Evolutionary conservation across 2,113 vertebrate species (phyloP).

Genomic region (Amblyopsis rosae): DNA sequence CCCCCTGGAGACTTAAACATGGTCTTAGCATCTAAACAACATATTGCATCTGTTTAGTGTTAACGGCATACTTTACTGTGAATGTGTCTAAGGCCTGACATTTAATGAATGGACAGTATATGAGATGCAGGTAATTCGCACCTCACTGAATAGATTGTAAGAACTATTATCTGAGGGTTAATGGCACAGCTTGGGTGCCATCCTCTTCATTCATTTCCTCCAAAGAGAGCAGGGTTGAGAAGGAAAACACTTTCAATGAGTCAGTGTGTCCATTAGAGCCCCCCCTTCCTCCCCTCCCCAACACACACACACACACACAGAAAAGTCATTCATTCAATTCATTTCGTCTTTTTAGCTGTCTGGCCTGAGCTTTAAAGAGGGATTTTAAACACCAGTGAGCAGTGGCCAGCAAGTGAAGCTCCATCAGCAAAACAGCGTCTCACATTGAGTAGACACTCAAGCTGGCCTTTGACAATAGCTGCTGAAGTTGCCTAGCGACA

Average conservation of each 20-base stretch:
- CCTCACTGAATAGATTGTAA: conserved; percentile 11
- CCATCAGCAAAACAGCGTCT: conserved; percentile 21
- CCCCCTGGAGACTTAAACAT: too few relatives aligned
- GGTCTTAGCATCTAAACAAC: too few relatives aligned
- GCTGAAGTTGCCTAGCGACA: conserved; percentile 38
- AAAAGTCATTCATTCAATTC: conserved; percentile 39
- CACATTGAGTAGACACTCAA: neutral
- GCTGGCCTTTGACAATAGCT: neutral
- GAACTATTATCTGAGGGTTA: conserved; percentile 11
- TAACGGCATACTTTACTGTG: neutral
- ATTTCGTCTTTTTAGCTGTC: conserved; percentile 29
- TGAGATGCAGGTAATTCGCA: neutral
- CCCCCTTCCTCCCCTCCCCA: conserved; percentile 3
- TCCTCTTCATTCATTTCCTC: conserved; percentile 26
- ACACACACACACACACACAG: neutral
- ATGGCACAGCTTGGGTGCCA: conserved; percentile 11
- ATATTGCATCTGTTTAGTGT: too few relatives aligned
- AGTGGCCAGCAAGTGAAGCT: conserved; percentile 27
- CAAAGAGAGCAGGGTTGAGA: conserved; percentile 24
- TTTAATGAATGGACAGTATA: conserved; percentile 16
- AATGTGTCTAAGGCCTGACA: conserved; percentile 10
- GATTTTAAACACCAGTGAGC: conserved; percentile 23
- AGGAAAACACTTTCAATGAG: conserved; percentile 27
- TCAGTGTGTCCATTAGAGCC: conserved; percentile 36
- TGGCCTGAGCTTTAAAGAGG: conserved; percentile 40